Conservation (phyloP, 2,113 vertebrate genomes). For the Amia ocellicauda region DNA sequence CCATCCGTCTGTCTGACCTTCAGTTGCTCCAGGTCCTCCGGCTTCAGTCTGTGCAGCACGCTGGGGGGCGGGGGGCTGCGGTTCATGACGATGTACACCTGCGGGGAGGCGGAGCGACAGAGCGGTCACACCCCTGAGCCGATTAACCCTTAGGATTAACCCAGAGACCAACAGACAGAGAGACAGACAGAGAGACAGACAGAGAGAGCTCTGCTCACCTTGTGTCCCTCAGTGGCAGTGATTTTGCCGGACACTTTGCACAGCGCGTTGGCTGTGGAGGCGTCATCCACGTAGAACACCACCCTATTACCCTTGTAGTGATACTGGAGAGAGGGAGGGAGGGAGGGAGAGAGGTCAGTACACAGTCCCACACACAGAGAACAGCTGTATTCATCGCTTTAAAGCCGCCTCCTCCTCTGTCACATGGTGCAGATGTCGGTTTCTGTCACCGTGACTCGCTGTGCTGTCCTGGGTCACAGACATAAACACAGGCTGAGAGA, state of each 20-base stretch:
- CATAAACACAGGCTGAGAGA: too few species aligned
- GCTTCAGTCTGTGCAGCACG: constrained; percentile 53
- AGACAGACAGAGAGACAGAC: too few species aligned
- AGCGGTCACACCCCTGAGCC: too few species aligned
- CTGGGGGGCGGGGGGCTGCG: constrained; percentile 46
- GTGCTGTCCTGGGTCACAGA: too few species aligned
- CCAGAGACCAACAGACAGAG: too few species aligned
- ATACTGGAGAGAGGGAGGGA: constrained; percentile 59
- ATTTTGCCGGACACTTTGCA: constrained; percentile 76
- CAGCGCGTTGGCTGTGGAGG: constrained; percentile 66
- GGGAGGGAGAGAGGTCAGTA: too few species aligned
- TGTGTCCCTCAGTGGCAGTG: constrained; percentile 73
- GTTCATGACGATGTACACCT: constrained; percentile 63
- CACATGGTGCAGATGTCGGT: too few species aligned
- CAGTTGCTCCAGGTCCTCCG: constrained; percentile 60
- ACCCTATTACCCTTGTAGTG: constrained; percentile 69
- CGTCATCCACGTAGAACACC: constrained; percentile 79
- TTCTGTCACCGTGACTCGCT: too few species aligned
- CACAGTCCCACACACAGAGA: not conserved
- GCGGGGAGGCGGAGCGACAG: not conserved
- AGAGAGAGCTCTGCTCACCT: too few species aligned
- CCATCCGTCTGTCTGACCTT: constrained; percentile 52
- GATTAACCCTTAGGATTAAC: constrained; percentile 60
- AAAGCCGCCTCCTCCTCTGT: too few species aligned
- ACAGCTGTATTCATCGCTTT: not conserved